Evolutionary conservation across 2,797 vertebrate genomes (phyloP).

Genomic region (Poecilia gillii): DNA sequence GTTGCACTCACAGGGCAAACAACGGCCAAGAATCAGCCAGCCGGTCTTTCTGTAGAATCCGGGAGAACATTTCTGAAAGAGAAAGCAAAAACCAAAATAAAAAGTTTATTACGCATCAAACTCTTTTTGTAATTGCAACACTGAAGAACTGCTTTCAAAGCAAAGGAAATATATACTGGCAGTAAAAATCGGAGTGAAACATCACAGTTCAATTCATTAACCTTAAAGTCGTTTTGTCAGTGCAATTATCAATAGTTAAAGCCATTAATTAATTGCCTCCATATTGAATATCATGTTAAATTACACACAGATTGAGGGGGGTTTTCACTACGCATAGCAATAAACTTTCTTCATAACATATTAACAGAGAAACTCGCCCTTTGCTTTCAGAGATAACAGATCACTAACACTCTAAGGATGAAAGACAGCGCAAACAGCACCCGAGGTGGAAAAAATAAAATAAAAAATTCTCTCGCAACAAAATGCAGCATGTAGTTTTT

Average conservation of each 20-base stretch:
- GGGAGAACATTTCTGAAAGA: slow-evolving; percentile 84
- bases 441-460: not conserved
- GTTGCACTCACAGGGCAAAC: slow-evolving; percentile 89
- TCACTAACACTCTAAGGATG: slow-evolving; percentile 1
- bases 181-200: not conserved
- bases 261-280: not conserved
- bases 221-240: not conserved
- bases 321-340: slow-evolving; percentile 1
- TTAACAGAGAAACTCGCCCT: slow-evolving; percentile 32
- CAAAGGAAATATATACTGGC: not conserved
- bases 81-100: slow-evolving; percentile 14
- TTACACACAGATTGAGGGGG: not conserved
- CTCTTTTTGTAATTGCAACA: too few relatives aligned
- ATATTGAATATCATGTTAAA: not conserved
- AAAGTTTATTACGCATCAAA: not conserved
- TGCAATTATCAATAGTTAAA: slow-evolving; percentile 8
- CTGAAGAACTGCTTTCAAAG: not conserved
- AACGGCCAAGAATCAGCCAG: slow-evolving; percentile 77
- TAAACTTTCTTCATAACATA: slow-evolving; percentile 23
- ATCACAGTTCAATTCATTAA: not conserved
- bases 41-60: slow-evolving; percentile 87
- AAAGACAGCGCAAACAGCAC: not conserved
- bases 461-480: not conserved
- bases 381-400: slow-evolving; percentile 54
- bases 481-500: slow-evolving; percentile 21